phyloP scores from a whole-genome alignment of 2,797 vertebrate species.

The Ambastaia sidthimunki region DNA sequence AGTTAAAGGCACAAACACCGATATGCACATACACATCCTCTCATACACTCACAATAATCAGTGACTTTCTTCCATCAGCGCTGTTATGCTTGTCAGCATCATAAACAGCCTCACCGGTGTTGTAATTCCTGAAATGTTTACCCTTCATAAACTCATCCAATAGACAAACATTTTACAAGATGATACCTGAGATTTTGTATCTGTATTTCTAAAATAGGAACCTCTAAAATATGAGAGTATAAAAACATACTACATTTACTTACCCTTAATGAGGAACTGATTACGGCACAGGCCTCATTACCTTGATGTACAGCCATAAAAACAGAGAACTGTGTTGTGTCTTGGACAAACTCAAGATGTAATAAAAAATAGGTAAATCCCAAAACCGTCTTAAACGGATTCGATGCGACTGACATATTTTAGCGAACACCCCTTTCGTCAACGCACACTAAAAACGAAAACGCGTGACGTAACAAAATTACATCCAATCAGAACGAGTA shows the following conservation, averaged over 20 bases:
- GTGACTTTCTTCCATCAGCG: constrained; percentile 35
- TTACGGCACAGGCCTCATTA: not conserved
- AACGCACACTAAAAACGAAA: too few relatives aligned
- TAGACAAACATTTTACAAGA: constrained; percentile 31
- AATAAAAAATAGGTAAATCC: constrained; percentile 8
- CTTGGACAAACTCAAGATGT: not conserved
- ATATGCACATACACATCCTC: not conserved
- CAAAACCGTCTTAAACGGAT: not conserved
- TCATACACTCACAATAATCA: constrained; percentile 28
- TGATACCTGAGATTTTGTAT: constrained; percentile 3
- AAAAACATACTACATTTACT: not conserved
- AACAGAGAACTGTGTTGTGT: too few relatives aligned
- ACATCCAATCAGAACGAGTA: too few relatives aligned
- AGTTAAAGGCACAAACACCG: too few relatives aligned
- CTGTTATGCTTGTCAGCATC: constrained; percentile 47
- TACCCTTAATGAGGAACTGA: not conserved
- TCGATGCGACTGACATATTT: too few relatives aligned
- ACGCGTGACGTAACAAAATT: too few relatives aligned
- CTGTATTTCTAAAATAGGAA: constrained; percentile 36
- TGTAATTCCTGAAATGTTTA: constrained; percentile 39
- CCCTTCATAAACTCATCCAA: constrained; percentile 47
- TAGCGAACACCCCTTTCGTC: too few relatives aligned
- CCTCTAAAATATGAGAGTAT: constrained; percentile 13
- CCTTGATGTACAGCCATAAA: not conserved
- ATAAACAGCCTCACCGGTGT: constrained; percentile 41